Base-by-base conservation (phyloP, 2,888 invertebrate genomes). In the Hydraecia micacea region DNA sequence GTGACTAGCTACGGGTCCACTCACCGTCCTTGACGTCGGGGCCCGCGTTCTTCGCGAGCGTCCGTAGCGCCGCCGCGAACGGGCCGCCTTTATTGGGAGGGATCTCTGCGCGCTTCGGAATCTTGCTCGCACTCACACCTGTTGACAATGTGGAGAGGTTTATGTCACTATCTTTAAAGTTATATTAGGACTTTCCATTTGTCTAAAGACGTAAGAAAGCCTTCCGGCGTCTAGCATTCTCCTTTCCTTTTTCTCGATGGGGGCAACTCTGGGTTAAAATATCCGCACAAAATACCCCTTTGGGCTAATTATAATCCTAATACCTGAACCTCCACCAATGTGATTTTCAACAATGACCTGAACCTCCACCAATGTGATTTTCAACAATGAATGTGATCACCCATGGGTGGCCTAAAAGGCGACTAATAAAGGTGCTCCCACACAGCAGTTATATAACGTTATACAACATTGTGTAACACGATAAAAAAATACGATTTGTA, bases 41-140 rank as follows among this genome's bases (percentile, higher is more conserved):
- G 80, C 98, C 98, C 39, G 99, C 99, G 95, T 99, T 99, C 96
- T 99, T 99, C 85, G 99, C 99, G 88, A 99, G 97, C 93, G 98
- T 98, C 80, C 99, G 97, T 74, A 99, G 97, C 42, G 99, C 99
- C 69, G 99, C 99, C 74, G 99, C 99, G 97, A 99, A 99, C 80
- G 99, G 99, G 42, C 98, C 98, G 28, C 97, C 97, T 93, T 97
- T 97, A 91, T 96, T 96, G 66, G 97, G 96, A 75, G 96, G 93
- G 71, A 97, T 93, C 80, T 97, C 96, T 60, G 95, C 90, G 67
- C 96, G 95, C 86, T 96, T 96, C 75, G 96, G 94, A 81, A 96
- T 94, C 90, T 96, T 97, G 90, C 91, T 95, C 80, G 96, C 95
- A 85, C 95, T 95, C 81, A 93, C 96, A 89, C 96, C 97, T 97